These are phyloP conservation scores for Trachelus tabidus DNA, from an alignment of 2,888 invertebrate genomes.

Conservation along the genomic window DNA sequence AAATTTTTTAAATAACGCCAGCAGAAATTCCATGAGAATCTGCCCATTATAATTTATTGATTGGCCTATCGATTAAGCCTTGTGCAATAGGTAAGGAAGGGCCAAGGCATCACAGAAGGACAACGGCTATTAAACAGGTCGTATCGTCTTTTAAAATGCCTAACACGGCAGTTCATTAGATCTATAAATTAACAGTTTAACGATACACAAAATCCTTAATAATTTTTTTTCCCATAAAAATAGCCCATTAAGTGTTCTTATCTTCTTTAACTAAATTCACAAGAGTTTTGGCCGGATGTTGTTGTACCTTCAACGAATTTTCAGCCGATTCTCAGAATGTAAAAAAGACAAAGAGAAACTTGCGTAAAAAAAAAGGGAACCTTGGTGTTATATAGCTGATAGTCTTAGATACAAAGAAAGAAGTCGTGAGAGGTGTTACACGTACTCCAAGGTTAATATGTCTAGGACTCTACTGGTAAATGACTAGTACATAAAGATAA, in stretches of 20 bases:
- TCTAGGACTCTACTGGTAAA: constrained; percentile 31
- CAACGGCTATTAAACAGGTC: neutral
- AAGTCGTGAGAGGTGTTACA: constrained; percentile 44
- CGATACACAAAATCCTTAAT: neutral
- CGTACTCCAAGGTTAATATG: constrained; percentile 56
- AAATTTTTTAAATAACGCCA: neutral
- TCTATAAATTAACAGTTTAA: neutral
- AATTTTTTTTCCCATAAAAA: neutral
- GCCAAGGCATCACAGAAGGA: neutral
- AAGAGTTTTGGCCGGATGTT: neutral
- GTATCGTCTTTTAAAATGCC: neutral
- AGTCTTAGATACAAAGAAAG: neutral
- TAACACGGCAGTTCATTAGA: neutral
- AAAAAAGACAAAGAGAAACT: neutral
- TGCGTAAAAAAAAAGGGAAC: constrained; percentile 11
- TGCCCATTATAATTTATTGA: neutral
- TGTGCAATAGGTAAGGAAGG: neutral
- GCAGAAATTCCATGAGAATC: neutral
- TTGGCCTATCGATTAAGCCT: neutral
- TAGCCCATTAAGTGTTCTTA: neutral
- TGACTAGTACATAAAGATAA: constrained; percentile 29
- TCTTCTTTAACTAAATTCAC: neutral
- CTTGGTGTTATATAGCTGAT: constrained; percentile 21
- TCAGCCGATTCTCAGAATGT: neutral
- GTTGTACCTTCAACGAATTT: neutral